Base-by-base conservation (phyloP, 1,140 invertebrate species). In the Euura saliciscinereae region DNA sequence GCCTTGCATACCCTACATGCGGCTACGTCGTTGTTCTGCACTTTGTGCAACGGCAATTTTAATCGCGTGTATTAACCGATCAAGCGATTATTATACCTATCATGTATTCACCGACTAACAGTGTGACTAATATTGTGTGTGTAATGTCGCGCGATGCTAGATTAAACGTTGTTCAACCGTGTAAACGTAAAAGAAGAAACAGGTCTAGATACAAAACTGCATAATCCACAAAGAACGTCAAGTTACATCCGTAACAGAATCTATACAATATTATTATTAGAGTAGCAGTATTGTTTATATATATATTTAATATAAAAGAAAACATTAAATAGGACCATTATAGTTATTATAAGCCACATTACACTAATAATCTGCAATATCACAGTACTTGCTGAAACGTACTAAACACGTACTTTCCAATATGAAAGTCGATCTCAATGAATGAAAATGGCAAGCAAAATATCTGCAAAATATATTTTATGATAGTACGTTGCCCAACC, bases 351-450 rank as follows among this genome's bases (percentile, higher is more conserved):
- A 84, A 86, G 79, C 80, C 81, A 84, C 72, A 83, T 83, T 84
- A 85, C 74, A 79, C 80, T 86, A 86, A 83, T 84, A 82, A 84
- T 83, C 76, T 81, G 83, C 84, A 86, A 86, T 87, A 87, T 87
- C 86, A 87, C 86, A 87, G 85, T 87, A 87, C 79, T 87, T 85
- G 80, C 79, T 84, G 83, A 85, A 87, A 86, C 78, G 83, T 84
- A 83, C 78, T 84, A 82, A 82, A 82, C 77, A 76, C 78, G 67
- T 78, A 81, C 68, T 81, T 85, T 83, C 76, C 70, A 64, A 78
- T 79, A 80, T 74, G 59, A 78, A 79, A 83, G 74, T 79, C 77
- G 77, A 84, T 83, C 68, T 45, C 75, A 81, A 80, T 68, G 75
- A 83, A 83, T 78, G 70, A 78, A 82, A 84, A 84, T 86, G 82